Evolutionary conservation across 2,113 vertebrate species (phyloP), one percentile per base, ranked within the genome.

Genomic region (Shinisaurus crocodilurus): DNA sequence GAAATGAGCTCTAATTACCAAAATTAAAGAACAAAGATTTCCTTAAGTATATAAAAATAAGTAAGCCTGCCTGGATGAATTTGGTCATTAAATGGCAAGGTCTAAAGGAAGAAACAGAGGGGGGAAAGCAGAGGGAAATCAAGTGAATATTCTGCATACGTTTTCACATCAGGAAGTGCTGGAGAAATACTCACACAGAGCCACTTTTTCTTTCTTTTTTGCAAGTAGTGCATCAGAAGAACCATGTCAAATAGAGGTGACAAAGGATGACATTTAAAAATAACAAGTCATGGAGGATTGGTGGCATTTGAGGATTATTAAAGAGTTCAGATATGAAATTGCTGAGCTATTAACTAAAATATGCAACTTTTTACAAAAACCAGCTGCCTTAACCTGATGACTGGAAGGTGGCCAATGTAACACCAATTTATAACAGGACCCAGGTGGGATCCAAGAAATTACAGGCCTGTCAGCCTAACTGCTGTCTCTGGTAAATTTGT

Each of bases 231-330:
- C 45, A 25, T 90, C 75, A 90, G 5, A 86, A 80, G 63, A 57
- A 86, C 75, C 70, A 60, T 90, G 74, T 67, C 72, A 85, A 79
- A 90, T 85, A 90, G 23, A 85, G 82, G 75, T 80, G 75, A 86
- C 83, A 86, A 85, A 86, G 83, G 89, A 43, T 90, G 89, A n/a
- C 82, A 80, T 90, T 90, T 90, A 79, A 75, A 90, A 89, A 77
- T 80, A 90, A 90, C 63, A 79, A 79, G 75, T 80, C 83, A 90
- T 79, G 75, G 63, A 54, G 29, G 86, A 69, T 79, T 43, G 48
- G 75, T 85, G 75, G 89, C 74, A 86, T 86, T 86, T 85, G n/a
- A 80, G 60, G n/a, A 70, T 80, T 85, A 80, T 85, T 86, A 79
- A 80, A 85, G 74, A 85, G 63, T 67, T 77, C 63, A 54, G 63